A percentile compares a stretch with the other conserved stretches of the same genome.
phyloP scores from a whole-genome alignment of 2,113 vertebrate species.

The Indicator indicator region DNA sequence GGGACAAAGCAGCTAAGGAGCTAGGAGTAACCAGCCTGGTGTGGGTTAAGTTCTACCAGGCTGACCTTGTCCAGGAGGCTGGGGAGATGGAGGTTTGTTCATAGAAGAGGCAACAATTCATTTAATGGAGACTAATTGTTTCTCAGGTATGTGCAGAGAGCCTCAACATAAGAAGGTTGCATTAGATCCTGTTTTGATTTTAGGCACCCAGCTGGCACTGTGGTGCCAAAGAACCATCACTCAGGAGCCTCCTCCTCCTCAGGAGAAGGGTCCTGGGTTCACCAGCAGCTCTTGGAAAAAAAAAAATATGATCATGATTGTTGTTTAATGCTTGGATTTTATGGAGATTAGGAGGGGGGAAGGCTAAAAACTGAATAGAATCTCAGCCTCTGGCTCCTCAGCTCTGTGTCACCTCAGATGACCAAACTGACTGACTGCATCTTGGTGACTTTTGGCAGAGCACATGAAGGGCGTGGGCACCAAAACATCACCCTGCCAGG shows the following conservation, averaged over 20 bases:
- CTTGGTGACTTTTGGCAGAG: background rate
- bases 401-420: background rate
- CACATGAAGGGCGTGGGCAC: background rate
- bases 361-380: background rate
- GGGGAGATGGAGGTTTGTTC: background rate
- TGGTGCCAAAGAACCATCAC: background rate
- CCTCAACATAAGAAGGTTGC: background rate
- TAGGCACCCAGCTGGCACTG: background rate
- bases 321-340: background rate
- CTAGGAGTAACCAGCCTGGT: background rate
- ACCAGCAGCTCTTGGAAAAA: background rate
- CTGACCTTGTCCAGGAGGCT: background rate
- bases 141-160: background rate
- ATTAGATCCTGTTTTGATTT: background rate
- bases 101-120: background rate
- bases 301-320: background rate
- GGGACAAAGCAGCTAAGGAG: background rate
- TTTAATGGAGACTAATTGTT: background rate
- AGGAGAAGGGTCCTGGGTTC: background rate
- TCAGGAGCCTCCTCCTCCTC: background rate
- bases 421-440: background rate
- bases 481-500: rapidly evolving
- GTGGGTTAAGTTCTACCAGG: rapidly evolving
- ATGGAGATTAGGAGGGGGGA: background rate
- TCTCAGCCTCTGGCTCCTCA: background rate